Percentiles rank a stretch among this genome's conserved stretches.
Conservation (phyloP, 2,888 invertebrate species). For the Alcis repandata region DNA sequence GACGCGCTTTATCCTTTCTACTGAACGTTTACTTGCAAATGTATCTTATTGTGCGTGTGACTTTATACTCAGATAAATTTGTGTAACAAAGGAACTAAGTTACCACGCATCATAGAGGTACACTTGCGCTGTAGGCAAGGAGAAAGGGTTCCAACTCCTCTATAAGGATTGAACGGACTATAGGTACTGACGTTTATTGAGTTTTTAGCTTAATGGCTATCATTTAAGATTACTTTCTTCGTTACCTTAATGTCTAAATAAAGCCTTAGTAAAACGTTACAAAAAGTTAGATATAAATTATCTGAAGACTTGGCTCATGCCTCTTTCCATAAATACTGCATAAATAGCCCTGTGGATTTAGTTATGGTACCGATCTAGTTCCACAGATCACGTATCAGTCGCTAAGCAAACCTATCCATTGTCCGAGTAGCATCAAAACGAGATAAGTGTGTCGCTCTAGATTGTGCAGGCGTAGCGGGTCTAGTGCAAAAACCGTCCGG, state of each 20-base stretch:
- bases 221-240: too few relatives aligned
- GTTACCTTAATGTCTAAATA: neutral
- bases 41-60: too few relatives aligned
- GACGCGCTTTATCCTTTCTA: neutral
- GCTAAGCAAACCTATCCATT: slow-evolving; percentile 49
- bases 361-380: neutral
- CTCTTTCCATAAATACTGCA: neutral
- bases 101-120: too few relatives aligned
- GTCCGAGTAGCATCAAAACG: slow-evolving; percentile 57
- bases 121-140: too few relatives aligned
- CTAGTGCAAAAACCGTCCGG: slow-evolving; percentile 77
- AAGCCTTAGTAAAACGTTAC: neutral
- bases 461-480: slow-evolving; percentile 67
- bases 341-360: neutral
- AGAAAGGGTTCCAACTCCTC: too few relatives aligned
- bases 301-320: neutral
- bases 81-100: too few relatives aligned
- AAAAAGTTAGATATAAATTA: too few relatives aligned
- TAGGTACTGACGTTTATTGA: too few relatives aligned
- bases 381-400: slow-evolving; percentile 1
- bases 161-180: too few relatives aligned
- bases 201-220: too few relatives aligned
- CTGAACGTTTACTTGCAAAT: too few relatives aligned
- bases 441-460: slow-evolving; percentile 71
- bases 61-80: too few relatives aligned